Conservation (phyloP, 1,140 invertebrate species). For the Watersipora subatra region DNA sequence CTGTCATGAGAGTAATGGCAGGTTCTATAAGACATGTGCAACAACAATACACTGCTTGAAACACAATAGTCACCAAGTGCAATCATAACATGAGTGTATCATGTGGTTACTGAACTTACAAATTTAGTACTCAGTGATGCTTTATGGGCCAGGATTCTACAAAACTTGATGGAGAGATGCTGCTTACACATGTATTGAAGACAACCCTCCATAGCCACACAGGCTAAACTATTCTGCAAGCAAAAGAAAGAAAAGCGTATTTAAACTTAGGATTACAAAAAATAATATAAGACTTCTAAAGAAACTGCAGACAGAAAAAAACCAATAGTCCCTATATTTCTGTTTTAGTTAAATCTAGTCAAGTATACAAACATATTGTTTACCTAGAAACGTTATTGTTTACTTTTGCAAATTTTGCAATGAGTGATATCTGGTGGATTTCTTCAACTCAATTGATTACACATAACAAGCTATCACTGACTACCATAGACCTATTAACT, state of each 20-base stretch:
- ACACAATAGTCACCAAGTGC: not conserved
- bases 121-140: constrained; percentile 65
- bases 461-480: too few relatives aligned
- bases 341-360: not conserved
- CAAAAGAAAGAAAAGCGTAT: constrained; percentile 10
- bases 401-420: not conserved
- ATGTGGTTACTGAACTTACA: too few relatives aligned
- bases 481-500: too few relatives aligned
- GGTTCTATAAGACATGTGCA: not conserved
- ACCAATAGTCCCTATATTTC: not conserved
- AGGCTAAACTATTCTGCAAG: constrained; percentile 50
- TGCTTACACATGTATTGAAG: constrained; percentile 61
- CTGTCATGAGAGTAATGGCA: not conserved
- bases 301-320: not conserved
- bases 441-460: too few relatives aligned
- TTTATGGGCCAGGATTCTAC: constrained; percentile 57
- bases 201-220: constrained; percentile 72
- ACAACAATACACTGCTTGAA: not conserved
- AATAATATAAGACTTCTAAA: too few relatives aligned
- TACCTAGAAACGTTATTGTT: not conserved
- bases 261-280: too few relatives aligned
- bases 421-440: too few relatives aligned
- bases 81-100: not conserved
- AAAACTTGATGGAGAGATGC: constrained; percentile 81
- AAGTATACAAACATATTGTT: not conserved